Evolutionary conservation across 92 coral and sea anemone genomes (phyloP).

Genomic region (Chrysogorgia sp.): DNA sequence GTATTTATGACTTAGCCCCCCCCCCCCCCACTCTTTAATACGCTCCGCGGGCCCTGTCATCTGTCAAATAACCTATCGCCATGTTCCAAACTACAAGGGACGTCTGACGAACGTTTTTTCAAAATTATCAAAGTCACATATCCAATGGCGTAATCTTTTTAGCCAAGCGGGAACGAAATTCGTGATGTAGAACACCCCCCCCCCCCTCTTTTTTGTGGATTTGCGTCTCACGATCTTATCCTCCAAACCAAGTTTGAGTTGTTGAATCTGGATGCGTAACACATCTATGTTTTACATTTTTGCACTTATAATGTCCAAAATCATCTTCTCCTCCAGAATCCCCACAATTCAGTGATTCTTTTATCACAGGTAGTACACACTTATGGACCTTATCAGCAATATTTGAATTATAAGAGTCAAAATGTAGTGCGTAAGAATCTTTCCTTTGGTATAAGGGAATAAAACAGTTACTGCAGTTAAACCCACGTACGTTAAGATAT

Average conservation of each 20-base stretch:
- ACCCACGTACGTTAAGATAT: constrained; percentile 5
- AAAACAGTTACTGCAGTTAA: not conserved
- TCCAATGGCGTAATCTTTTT: too few relatives aligned
- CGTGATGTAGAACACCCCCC: too few relatives aligned
- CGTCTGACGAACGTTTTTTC: too few relatives aligned
- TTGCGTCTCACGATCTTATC: not conserved
- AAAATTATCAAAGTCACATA: too few relatives aligned
- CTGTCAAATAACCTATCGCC: too few relatives aligned
- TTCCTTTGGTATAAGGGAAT: not conserved
- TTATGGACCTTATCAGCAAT: not conserved
- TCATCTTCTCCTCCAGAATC: constrained; percentile 11
- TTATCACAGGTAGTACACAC: not conserved
- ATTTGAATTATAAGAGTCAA: not conserved
- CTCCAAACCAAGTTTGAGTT: constrained; percentile 32
- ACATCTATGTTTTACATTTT: not conserved
- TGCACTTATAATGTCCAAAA: constrained; percentile 10
- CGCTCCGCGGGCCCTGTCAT: too few relatives aligned
- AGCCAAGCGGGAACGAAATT: too few relatives aligned
- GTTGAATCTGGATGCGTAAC: constrained; percentile 1
- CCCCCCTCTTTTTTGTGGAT: too few relatives aligned
- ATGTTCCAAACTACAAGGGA: too few relatives aligned
- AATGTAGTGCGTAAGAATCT: not conserved
- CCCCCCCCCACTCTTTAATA: too few relatives aligned
- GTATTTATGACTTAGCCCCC: too few relatives aligned
- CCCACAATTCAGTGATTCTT: not conserved